Evolutionary conservation across 1,140 invertebrate species (phyloP).

Genomic region (Littorina saxatilis): DNA sequence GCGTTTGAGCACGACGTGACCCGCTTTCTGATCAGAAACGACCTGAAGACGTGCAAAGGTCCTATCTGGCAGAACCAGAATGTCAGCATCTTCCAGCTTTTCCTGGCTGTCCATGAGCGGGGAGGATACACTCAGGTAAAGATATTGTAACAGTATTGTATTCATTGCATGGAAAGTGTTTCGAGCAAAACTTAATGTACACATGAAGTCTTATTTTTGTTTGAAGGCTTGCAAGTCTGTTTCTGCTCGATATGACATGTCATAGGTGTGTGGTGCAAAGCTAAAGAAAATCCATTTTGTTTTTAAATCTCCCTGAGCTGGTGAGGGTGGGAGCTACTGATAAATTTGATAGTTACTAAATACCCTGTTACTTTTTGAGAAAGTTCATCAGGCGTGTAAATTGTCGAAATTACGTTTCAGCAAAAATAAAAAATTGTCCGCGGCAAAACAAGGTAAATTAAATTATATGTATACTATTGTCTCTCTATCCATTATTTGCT

Average conservation of each 20-base stretch:
- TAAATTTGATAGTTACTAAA: no score
- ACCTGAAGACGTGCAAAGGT: constrained; percentile 37
- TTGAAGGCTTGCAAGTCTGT: not conserved
- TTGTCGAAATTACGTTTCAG: no score
- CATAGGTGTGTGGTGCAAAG: no score
- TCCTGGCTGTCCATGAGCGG: constrained; percentile 61
- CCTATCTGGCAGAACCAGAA: constrained; percentile 59
- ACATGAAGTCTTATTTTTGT: not conserved
- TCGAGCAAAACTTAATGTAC: not conserved
- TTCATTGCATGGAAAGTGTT: not conserved
- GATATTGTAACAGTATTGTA: not conserved
- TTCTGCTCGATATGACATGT: not conserved
- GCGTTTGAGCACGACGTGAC: constrained; percentile 67
- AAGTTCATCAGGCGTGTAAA: no score
- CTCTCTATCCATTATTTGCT: no score
- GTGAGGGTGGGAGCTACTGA: no score
- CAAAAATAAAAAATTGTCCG: no score
- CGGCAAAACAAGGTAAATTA: no score
- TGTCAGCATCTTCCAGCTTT: constrained; percentile 62
- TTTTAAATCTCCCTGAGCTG: no score
- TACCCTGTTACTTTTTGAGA: no score
- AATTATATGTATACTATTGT: no score
- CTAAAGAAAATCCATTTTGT: no score
- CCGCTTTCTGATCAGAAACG: constrained; percentile 59
- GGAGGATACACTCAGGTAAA: constrained; percentile 64